A percentile compares a stretch with the other conserved stretches of the same genome.
These are phyloP conservation scores for Drosophila burlai DNA, from an alignment of 1,140 invertebrate species.

Conservation along the genomic window DNA sequence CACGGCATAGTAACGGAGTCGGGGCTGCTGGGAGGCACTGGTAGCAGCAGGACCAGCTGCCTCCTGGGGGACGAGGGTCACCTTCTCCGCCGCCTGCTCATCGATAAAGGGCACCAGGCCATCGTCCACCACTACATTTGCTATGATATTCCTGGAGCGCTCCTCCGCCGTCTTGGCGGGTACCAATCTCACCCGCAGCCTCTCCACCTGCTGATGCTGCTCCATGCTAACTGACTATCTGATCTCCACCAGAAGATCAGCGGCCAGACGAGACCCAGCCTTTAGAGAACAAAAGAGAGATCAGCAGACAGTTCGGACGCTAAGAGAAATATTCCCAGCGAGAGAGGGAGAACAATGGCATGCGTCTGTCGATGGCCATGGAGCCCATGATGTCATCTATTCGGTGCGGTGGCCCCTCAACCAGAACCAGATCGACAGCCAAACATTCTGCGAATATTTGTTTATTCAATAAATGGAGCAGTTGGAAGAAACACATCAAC, in stretches of 20 bases:
- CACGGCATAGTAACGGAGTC: conserved; percentile 70
- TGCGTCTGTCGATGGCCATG: conserved; percentile 9
- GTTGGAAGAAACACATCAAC: conserved; percentile 14
- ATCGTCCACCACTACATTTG: conserved; percentile 77
- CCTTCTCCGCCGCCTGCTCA: conserved; percentile 54
- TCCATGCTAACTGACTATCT: conserved; percentile 68
- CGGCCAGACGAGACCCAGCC: not conserved
- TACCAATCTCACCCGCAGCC: conserved; percentile 71
- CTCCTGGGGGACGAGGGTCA: conserved; percentile 43
- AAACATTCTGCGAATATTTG: conserved; percentile 44
- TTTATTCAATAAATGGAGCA: conserved; percentile 48
- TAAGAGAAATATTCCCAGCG: conserved; percentile 9
- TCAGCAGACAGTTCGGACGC: not conserved
- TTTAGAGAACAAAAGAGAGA: conserved; percentile 1
- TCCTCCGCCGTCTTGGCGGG: conserved; percentile 73
- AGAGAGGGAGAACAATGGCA: conserved; percentile 18
- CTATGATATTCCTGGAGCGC: conserved; percentile 72
- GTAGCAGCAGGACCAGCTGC: conserved; percentile 6
- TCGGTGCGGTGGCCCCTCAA: conserved; percentile 24
- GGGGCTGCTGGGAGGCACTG: conserved; percentile 35
- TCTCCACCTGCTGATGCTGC: conserved; percentile 59
- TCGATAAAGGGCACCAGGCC: conserved; percentile 74
- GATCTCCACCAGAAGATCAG: conserved; percentile 33
- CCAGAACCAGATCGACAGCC: conserved; percentile 47
- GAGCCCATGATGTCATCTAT: conserved; percentile 53